These are phyloP conservation scores for Dryadula phaetusa DNA, from an alignment of 2,888 invertebrate species.

Conservation along the genomic window DNA sequence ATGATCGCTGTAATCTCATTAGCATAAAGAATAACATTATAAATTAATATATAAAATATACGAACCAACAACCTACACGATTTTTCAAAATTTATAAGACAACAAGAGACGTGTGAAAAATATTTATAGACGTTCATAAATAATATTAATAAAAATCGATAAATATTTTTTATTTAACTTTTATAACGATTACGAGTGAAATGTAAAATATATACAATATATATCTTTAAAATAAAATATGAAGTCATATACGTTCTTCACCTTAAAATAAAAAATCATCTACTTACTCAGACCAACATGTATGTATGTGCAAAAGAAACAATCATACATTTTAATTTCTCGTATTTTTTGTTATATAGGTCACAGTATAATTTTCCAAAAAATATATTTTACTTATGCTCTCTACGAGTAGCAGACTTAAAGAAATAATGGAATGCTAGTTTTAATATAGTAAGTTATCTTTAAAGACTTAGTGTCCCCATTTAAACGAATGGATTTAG, in stretches of 20 bases:
- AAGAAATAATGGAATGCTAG: neutral
- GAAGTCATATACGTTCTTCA: neutral
- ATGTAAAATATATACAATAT: neutral
- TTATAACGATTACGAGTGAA: too few species aligned
- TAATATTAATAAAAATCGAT: neutral
- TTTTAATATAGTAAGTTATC: neutral
- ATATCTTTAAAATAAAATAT: neutral
- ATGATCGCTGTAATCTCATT: neutral
- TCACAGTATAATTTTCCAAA: conserved; percentile 17
- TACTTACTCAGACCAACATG: neutral
- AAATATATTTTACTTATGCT: conserved; percentile 10
- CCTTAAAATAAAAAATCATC: conserved; percentile 12
- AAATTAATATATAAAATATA: neutral
- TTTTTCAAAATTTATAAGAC: neutral
- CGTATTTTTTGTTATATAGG: conserved; percentile 18
- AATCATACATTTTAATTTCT: conserved; percentile 19
- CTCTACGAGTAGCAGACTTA: neutral
- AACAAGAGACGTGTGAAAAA: neutral
- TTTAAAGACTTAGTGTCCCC: neutral
- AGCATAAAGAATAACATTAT: neutral
- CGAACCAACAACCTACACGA: neutral
- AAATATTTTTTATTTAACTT: too few species aligned
- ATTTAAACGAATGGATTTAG: neutral
- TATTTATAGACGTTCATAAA: neutral
- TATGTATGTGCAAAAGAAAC: neutral